phyloP scores from a whole-genome alignment of 2,888 invertebrate species.

The Megaustenia siamemsis region DNA sequence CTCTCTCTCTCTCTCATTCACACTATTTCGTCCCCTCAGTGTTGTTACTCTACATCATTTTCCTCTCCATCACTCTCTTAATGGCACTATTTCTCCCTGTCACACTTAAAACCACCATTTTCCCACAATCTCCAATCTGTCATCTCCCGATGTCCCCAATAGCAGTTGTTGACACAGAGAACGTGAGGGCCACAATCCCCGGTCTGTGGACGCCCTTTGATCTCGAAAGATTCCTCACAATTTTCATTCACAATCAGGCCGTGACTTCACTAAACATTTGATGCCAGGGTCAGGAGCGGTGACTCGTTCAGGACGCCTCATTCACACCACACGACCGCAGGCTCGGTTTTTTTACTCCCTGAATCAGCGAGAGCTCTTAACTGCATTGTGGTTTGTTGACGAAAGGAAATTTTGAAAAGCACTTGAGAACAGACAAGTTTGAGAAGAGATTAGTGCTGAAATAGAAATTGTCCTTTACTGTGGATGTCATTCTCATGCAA shows the following conservation, averaged over 20 bases:
- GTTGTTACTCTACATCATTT: too few species aligned
- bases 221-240: neutral
- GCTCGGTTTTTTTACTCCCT: neutral
- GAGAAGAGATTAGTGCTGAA: neutral
- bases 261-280: neutral
- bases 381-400: slow-evolving; percentile 7
- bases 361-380: neutral
- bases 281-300: neutral
- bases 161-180: too few species aligned
- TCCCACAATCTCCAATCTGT: too few species aligned
- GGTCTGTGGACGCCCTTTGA: neutral
- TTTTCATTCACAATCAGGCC: neutral
- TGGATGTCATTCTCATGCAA: neutral
- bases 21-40: too few species aligned
- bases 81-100: too few species aligned
- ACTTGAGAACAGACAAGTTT: neutral
- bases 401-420: neutral
- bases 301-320: neutral
- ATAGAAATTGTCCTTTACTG: neutral
- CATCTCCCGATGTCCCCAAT: too few species aligned
- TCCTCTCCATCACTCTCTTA: too few species aligned
- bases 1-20: too few species aligned
- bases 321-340: neutral
- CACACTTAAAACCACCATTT: too few species aligned
- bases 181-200: too few species aligned